Evolutionary conservation across 2,888 invertebrate genomes (phyloP), one percentile per base, ranked within the genome.

Genomic region (Pollenia amentaria): DNA sequence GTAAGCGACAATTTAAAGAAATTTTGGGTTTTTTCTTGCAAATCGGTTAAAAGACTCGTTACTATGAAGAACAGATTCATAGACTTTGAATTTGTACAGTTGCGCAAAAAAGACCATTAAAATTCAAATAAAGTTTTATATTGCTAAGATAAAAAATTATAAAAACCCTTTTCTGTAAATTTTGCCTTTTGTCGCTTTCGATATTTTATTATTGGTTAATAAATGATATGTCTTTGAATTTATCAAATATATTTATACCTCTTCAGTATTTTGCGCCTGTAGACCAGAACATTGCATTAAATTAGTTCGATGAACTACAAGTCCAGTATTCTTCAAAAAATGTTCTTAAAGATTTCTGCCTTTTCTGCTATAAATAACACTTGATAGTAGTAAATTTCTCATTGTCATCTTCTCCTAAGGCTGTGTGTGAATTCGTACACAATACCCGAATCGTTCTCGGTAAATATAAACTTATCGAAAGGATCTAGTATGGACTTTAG

Each of bases 271-370:
- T 40, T 89, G 84, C 4, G 89, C 89, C 21, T 88, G 88, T 38
- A 87, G 55, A 1, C 89, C 88, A n/a, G 86, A 88, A 82, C 94
- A 94, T 87, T 94, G 94, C 90, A 95, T 94, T 53, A 94, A 89
- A 55, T 94, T 94, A 11, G 94, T 92, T 65, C 95, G 93, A 90
- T 95, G 95, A 4, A 95, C 89, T 7, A 95, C 92, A 57, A 95
- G 88, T 4, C 94, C 95, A 0, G 94, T 92, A 8, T 88, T 89
- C 3, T 88, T 77, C 53, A 67, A 73, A 9, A 84, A 44, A 16
- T 84, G 85, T 1, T 77, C 40, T 69, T 78, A 88, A 0, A 88
- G 87, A 86, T 89, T 88, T 57, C 72, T 81, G 10, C 72, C 76
- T 72, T 89, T 77, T 82, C 60, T 55, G 89, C 67, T 69, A 79